phyloP scores from a whole-genome alignment of 2,113 vertebrate genomes.

The Sinocyclocheilus rhinocerous region DNA sequence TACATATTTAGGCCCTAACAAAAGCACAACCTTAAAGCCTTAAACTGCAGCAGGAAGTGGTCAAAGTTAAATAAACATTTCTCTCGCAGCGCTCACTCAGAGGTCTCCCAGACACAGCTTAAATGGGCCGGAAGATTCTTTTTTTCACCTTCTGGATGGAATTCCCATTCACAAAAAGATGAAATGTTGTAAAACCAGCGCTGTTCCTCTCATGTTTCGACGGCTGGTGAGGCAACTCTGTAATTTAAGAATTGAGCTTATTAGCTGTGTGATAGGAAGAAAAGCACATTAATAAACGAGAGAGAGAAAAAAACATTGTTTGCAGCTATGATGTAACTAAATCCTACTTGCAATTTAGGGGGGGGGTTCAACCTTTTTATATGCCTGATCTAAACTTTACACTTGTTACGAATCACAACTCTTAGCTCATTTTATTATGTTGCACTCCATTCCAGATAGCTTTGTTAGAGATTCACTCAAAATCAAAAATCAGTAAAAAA shows the following conservation, averaged over 20 bases:
- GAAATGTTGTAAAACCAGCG: constrained; percentile 47
- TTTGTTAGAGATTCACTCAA: too few species aligned
- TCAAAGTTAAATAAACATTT: constrained; percentile 60
- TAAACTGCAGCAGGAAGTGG: constrained; percentile 54
- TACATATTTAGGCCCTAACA: constrained; percentile 23
- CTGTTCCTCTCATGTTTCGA: constrained; percentile 31
- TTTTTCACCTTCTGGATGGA: constrained; percentile 47
- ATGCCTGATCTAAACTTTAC: not conserved
- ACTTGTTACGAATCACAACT: not conserved
- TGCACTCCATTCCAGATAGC: too few species aligned
- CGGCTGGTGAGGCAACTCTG: constrained; percentile 33
- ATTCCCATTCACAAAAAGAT: constrained; percentile 62
- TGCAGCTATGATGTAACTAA: not conserved
- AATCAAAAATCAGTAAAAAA: too few species aligned
- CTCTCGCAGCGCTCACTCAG: constrained; percentile 35
- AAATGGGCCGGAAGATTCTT: constrained; percentile 50
- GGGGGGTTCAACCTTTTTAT: not conserved
- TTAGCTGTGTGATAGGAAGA: not conserved
- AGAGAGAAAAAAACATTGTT: constrained; percentile 3
- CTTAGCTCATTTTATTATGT: too few species aligned
- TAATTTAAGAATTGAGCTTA: not conserved
- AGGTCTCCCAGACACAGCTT: constrained; percentile 49
- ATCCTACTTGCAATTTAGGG: not conserved
- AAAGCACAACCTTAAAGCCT: constrained; percentile 29
- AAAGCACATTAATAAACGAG: not conserved